Evolutionary conservation across 2,113 vertebrate genomes (phyloP).

Genomic region (Oreotrochilus melanogaster): DNA sequence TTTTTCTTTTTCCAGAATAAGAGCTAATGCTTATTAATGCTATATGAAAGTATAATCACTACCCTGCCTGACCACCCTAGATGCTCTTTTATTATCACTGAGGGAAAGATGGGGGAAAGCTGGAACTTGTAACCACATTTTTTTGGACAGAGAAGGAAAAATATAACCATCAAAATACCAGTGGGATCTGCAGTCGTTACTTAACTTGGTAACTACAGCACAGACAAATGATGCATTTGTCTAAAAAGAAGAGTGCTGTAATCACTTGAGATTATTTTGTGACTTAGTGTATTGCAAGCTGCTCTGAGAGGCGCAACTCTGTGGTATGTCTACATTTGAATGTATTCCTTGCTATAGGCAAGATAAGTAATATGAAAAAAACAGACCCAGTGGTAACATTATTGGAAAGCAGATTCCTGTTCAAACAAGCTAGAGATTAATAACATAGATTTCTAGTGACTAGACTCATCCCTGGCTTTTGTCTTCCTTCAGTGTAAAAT

Average conservation of each 20-base stretch:
- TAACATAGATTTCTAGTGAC: constrained; percentile 37
- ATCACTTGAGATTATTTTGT: neutral
- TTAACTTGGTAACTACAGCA: neutral
- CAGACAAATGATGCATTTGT: neutral
- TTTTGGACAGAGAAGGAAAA: neutral
- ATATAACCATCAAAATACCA: neutral
- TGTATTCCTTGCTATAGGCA: neutral
- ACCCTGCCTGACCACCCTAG: neutral
- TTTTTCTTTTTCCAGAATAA: neutral
- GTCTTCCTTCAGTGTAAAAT: neutral
- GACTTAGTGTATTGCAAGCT: neutral
- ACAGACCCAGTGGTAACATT: constrained; percentile 17
- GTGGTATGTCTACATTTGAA: constrained; percentile 16
- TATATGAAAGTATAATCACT: neutral
- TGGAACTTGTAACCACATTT: neutral
- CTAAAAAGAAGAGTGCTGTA: neutral
- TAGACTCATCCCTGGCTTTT: constrained; percentile 58
- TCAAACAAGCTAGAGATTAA: constrained; percentile 55
- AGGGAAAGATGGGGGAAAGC: neutral
- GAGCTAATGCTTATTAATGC: neutral
- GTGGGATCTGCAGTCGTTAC: neutral
- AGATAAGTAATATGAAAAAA: constrained; percentile 12
- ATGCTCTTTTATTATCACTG: neutral
- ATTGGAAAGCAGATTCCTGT: constrained; percentile 70
- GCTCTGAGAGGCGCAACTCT: constrained; percentile 3